These are phyloP conservation scores for Trididemnum clinides DNA, from an alignment of 23 tunicate species.

Conservation along the genomic window DNA sequence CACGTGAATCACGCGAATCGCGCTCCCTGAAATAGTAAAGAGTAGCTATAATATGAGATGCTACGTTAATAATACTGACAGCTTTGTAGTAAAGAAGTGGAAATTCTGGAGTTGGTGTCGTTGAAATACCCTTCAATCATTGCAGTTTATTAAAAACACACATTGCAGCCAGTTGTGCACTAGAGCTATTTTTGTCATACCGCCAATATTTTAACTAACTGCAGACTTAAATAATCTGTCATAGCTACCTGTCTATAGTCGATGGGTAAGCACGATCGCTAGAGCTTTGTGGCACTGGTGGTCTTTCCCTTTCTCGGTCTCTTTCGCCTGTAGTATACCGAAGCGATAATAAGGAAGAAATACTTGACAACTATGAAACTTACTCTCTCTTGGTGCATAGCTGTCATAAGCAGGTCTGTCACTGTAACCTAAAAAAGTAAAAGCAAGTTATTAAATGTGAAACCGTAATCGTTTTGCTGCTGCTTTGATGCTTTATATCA, in stretches of 20 bases:
- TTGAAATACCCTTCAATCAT: too few relatives aligned
- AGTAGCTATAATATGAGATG: too few relatives aligned
- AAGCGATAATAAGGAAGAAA: background rate
- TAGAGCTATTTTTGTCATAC: too few relatives aligned
- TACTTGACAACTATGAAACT: background rate
- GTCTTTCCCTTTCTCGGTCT: constrained; percentile 1
- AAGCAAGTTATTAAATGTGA: too few relatives aligned
- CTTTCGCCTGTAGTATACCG: background rate
- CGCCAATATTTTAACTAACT: too few relatives aligned
- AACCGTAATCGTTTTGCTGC: too few relatives aligned
- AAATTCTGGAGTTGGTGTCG: too few relatives aligned
- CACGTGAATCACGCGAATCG: constrained; percentile 59
- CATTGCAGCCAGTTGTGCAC: too few relatives aligned
- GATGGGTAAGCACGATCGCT: constrained; percentile 23
- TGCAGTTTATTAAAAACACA: too few relatives aligned
- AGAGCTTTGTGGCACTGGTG: background rate
- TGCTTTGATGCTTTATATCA: too few relatives aligned
- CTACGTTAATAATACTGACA: too few relatives aligned
- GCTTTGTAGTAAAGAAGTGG: background rate
- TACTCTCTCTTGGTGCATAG: constrained; percentile 70
- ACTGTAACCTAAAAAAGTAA: constrained; percentile 22
- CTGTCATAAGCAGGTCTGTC: constrained; percentile 69
- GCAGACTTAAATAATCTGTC: too few relatives aligned
- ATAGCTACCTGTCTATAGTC: constrained; percentile 16
- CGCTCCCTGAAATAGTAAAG: constrained; percentile 36